Percentiles rank a stretch among this genome's conserved stretches.
Evolutionary conservation across 2,797 vertebrate genomes (phyloP).

Genomic region (Pristis pectinata): DNA sequence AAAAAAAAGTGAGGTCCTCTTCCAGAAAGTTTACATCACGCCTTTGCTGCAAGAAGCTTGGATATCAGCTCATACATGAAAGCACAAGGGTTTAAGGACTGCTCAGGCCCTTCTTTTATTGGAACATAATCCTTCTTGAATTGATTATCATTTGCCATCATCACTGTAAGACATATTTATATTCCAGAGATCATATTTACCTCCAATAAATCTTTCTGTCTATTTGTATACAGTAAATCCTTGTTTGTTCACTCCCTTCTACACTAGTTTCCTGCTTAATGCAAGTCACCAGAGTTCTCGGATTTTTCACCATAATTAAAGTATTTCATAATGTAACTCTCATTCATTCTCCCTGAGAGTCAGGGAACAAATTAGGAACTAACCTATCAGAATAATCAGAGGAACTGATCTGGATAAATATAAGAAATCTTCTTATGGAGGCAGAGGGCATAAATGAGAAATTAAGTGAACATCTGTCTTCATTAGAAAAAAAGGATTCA

Average conservation of each 20-base stretch:
- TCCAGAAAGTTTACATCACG: background rate
- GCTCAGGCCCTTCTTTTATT: background rate
- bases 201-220: background rate
- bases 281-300: too few species aligned
- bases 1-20: too few species aligned
- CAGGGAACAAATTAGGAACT: too few species aligned
- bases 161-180: background rate
- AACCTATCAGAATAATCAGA: too few species aligned
- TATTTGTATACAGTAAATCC: background rate
- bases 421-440: too few species aligned
- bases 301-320: too few species aligned
- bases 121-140: background rate
- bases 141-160: background rate
- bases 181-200: background rate
- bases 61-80: background rate
- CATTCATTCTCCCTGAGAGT: too few species aligned
- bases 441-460: too few species aligned
- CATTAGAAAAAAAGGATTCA: too few species aligned
- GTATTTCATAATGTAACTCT: too few species aligned
- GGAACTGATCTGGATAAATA: too few species aligned
- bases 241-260: background rate
- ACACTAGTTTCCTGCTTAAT: background rate
- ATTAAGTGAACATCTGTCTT: too few species aligned
- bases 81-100: background rate
- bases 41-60: background rate